phyloP scores from a whole-genome alignment of 1,140 invertebrate genomes.

The Paraescarpia echinospica region DNA sequence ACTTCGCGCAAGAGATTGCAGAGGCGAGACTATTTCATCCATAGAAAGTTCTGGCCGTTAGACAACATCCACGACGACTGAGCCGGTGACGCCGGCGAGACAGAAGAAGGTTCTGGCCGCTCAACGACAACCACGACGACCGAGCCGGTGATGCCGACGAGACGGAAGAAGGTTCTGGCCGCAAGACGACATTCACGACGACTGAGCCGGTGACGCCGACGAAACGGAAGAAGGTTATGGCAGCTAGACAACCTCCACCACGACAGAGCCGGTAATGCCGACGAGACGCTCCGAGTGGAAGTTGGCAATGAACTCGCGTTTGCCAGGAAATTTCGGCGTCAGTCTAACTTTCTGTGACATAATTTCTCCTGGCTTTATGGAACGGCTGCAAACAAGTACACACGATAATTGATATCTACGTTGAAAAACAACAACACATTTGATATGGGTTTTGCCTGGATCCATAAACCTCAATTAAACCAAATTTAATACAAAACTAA shows the following conservation, averaged over 20 bases:
- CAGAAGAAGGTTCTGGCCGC: too few relatives aligned
- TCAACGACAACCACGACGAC: too few relatives aligned
- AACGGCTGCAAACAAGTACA: not conserved
- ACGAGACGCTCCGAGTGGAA: constrained; percentile 14
- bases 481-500: too few relatives aligned
- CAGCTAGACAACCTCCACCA: not conserved
- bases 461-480: too few relatives aligned
- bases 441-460: too few relatives aligned
- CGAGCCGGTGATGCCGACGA: not conserved
- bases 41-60: too few relatives aligned
- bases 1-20: not conserved
- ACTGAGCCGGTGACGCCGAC: not conserved
- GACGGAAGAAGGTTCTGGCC: not conserved
- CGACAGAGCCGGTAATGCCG: constrained; percentile 8
- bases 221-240: not conserved
- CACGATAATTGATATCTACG: not conserved
- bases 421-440: not conserved
- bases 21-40: too few relatives aligned
- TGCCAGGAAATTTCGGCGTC: constrained; percentile 3
- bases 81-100: too few relatives aligned
- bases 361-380: not conserved
- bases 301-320: constrained; percentile 12
- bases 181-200: not conserved
- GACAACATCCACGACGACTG: too few relatives aligned
- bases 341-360: not conserved